Base-by-base conservation (phyloP, 2,888 invertebrate genomes). In the Arrhopalites spinosus region DNA sequence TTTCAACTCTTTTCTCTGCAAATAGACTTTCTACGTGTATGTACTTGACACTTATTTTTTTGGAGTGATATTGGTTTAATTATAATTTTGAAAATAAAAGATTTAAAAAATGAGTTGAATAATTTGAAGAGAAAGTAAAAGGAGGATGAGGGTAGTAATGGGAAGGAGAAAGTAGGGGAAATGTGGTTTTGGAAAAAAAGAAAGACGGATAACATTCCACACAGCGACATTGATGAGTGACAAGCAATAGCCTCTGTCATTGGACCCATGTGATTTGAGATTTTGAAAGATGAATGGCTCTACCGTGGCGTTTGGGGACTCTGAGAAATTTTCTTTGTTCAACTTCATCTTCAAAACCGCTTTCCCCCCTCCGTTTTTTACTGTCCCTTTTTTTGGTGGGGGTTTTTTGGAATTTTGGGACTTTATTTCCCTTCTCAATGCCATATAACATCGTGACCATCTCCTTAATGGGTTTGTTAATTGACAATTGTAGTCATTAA, bases 201-300 rank as follows among this genome's bases (percentile, higher is more conserved):
- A 36, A 30, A 36, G 69, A 63, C 30, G 64, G 63, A 50, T 50
- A 71, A 66, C n/a, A n/a, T 74, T 59, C 43, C 63, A 66, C 64
- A 68, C 53, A 68, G 67, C 76, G 78, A 79, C 78, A 77, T 74
- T 79, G 79, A 79, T 78, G 78, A 78, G 77, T 78, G 79, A 78
- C 78, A 77, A 80, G 80, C 75, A 67, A 67, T 70, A 76, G 78
- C 77, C 76, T 67, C 78, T 79, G 79, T 79, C 78, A 78, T 74
- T 79, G 79, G 74, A 75, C 78, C 78, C 78, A 61, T 45, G 77
- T 75, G 78, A 80, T 78, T 80, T 72, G n/a, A n/a, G n/a, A n/a
- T n/a, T n/a, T n/a, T n/a, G 23, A 72, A 80, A 79, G 80, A 80
- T 80, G 79, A 79, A 80, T 80, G 80, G 76, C 74, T 74, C 50